phyloP scores from a whole-genome alignment of 2,797 vertebrate genomes.

The Glossophaga mutica region DNA sequence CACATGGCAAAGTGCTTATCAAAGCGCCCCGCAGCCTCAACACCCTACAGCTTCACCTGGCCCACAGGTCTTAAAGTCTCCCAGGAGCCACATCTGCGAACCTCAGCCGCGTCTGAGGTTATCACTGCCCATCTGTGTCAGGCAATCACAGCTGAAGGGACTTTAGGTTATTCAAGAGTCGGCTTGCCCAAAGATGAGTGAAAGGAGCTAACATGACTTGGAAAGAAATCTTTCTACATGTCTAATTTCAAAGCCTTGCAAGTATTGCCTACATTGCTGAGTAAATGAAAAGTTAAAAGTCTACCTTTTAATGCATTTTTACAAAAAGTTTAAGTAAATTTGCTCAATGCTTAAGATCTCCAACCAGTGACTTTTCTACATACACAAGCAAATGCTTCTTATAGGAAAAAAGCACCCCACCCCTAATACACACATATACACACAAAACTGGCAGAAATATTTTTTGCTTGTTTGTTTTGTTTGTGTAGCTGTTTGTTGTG shows the following conservation, averaged over 20 bases:
- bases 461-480: conserved; percentile 5
- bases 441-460: neutral
- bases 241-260: conserved; percentile 9
- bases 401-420: neutral
- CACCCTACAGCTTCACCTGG: neutral
- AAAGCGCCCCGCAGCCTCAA: neutral
- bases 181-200: neutral
- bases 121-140: neutral
- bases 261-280: neutral
- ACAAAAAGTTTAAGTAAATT: conserved; percentile 2
- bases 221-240: neutral
- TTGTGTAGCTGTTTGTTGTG: neutral
- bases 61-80: neutral
- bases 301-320: neutral
- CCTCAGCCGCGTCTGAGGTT: neutral
- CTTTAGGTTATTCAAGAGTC: neutral
- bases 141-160: neutral
- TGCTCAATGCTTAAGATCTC: neutral
- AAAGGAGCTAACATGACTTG: neutral
- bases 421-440: neutral
- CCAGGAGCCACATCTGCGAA: neutral
- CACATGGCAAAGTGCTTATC: neutral
- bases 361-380: neutral
- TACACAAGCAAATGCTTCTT: conserved; percentile 2
- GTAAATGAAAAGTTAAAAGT: conserved; percentile 2